Percentiles rank a stretch among this genome's conserved stretches.
These are phyloP conservation scores for Potorous gilbertii DNA, from an alignment of 2,797 vertebrate genomes.

Conservation along the genomic window DNA sequence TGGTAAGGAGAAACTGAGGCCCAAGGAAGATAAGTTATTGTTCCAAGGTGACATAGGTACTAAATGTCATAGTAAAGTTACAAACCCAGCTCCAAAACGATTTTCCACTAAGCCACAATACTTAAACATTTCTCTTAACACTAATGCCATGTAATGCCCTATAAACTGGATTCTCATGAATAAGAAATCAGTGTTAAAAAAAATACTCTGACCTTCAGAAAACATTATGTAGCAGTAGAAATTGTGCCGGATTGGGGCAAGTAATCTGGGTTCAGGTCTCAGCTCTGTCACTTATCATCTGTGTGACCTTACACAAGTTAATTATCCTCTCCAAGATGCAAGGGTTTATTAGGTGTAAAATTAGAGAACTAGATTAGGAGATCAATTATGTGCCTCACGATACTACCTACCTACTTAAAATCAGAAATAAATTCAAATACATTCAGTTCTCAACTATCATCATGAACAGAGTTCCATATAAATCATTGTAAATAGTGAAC, in stretches of 20 bases:
- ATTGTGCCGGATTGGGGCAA: not conserved
- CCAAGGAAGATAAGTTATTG: not conserved
- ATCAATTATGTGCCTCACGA: not conserved
- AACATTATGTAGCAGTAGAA: not conserved
- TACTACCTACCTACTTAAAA: too few species aligned
- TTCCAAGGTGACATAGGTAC: not conserved
- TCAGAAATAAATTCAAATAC: not conserved
- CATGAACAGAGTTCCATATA: not conserved
- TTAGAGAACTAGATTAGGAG: not conserved
- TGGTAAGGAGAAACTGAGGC: not conserved
- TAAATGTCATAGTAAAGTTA: not conserved
- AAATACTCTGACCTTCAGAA: not conserved
- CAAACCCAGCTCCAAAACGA: not conserved
- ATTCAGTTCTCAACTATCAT: not conserved
- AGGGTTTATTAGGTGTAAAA: not conserved
- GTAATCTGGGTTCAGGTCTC: not conserved
- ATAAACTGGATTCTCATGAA: not conserved
- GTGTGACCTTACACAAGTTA: not conserved
- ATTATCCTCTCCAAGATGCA: not conserved
- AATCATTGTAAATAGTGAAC: not conserved
- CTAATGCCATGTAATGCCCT: not conserved
- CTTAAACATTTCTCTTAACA: not conserved
- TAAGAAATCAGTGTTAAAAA: not conserved
- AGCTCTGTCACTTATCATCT: not conserved
- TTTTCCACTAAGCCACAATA: not conserved